Evolutionary conservation across 2,888 invertebrate species (phyloP), one percentile per base, ranked within the genome.

Genomic region (Agonopterix heracliana): DNA sequence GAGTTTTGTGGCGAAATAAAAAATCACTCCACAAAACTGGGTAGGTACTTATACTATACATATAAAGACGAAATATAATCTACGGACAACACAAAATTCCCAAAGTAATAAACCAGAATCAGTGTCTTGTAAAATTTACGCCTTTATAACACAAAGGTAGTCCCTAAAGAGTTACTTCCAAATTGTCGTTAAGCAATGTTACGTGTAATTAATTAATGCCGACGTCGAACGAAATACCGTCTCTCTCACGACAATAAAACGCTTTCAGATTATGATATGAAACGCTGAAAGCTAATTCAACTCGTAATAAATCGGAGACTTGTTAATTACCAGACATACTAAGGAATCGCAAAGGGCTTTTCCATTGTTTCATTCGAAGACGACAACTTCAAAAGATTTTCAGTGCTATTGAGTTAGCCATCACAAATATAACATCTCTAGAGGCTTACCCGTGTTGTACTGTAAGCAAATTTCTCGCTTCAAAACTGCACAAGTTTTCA

Each of bases 181-280:
- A 71, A 71, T 68, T 64, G 66, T 74, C 74, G 64, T 71, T 69
- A 76, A 74, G 63, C 61, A 60, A 61, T 69, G 73, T 78, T 74
- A 73, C 72, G 71, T 78, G 74, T 77, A 80, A 82, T 81, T 80
- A 81, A 81, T 80, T 78, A 72, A 70, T 57, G 54, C 52, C 61
- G 56, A 56, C 56, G 57, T 58, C 56, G 52, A 58, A 63, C 63
- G 48, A 46, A 34, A 42, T 44, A 47, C 56, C 55, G 57, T 61
- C 54, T 55, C 63, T 69, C 68, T 54, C 53, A 56, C 55, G 60
- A 79, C 77, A 79, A 76, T 81, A 80, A 82, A 84, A 81, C 75
- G 75, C 71, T 81, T 80, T 78, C 64, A 65, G 77, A 82, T 81
- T 81, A 81, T 84, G 75, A 82, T 81, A 79, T 81, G 78, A 81